Conservation (phyloP, 2,888 invertebrate species). For the Tridacna gigas region DNA sequence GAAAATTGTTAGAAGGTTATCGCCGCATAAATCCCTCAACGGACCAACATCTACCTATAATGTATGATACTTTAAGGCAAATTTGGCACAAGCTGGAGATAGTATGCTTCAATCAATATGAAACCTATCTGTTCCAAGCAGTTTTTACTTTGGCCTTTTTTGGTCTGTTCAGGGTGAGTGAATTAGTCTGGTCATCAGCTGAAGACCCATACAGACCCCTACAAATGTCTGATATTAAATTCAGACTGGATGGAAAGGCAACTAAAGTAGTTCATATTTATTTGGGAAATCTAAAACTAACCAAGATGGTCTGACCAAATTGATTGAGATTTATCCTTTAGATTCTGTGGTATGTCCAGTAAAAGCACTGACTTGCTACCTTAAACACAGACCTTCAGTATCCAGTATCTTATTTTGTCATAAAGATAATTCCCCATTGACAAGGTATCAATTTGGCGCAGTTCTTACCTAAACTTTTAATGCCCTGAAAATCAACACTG, state of each 20-base stretch:
- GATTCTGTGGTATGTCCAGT: constrained; percentile 14
- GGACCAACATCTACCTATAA: background rate
- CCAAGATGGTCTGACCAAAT: background rate
- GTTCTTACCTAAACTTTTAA: background rate
- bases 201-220: too few relatives aligned
- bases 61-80: too few relatives aligned
- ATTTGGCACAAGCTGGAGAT: too few relatives aligned
- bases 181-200: too few relatives aligned
- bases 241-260: too few relatives aligned
- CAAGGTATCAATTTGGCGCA: constrained; percentile 24
- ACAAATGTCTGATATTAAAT: too few relatives aligned
- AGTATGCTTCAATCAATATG: too few relatives aligned
- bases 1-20: background rate
- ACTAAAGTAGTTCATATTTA: too few relatives aligned
- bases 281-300: constrained; percentile 22
- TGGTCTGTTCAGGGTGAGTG: too few relatives aligned
- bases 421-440: background rate
- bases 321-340: background rate
- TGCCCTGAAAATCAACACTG: background rate
- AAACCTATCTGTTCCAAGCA: too few relatives aligned
- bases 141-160: too few relatives aligned
- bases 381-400: background rate
- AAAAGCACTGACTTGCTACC: background rate
- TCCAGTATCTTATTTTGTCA: constrained; percentile 18
- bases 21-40: background rate